Evolutionary conservation across 1,140 invertebrate species (phyloP).

Genomic region (Drosophila funebris): DNA sequence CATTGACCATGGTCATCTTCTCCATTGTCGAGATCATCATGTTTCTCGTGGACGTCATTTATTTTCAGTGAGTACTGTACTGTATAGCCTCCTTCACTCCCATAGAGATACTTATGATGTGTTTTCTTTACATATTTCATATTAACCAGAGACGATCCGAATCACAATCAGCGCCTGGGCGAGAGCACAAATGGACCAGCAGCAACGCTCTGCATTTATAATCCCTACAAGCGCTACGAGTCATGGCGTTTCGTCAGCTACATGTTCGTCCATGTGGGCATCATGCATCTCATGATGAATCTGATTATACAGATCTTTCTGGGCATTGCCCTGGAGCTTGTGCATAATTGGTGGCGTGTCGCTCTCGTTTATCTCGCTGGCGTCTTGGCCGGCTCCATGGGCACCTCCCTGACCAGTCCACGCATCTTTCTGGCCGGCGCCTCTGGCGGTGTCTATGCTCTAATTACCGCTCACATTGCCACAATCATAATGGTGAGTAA

Average conservation of each 20-base stretch:
- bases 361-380: constrained; percentile 91
- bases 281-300: constrained; percentile 94
- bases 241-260: constrained; percentile 97
- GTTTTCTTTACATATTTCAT: not conserved
- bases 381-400: constrained; percentile 93
- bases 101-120: no score
- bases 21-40: constrained; percentile 89
- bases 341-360: constrained; percentile 97
- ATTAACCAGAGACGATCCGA: constrained; percentile 78
- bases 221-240: constrained; percentile 93
- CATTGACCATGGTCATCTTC: constrained; percentile 93
- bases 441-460: constrained; percentile 97
- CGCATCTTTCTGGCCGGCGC: constrained; percentile 95
- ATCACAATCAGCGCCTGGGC: constrained; percentile 74
- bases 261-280: constrained; percentile 98
- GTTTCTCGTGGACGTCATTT: constrained; percentile 87
- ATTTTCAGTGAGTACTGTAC: constrained; percentile 73
- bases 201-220: constrained; percentile 93
- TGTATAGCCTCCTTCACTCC: no score
- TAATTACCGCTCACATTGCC: constrained; percentile 97
- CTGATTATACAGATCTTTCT: constrained; percentile 95
- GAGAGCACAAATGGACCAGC: constrained; percentile 88
- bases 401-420: constrained; percentile 95
- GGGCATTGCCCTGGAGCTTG: constrained; percentile 97
- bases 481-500: constrained; percentile 94